Evolutionary conservation across 1,140 invertebrate species (phyloP).

Genomic region (Pteromalus puparum): DNA sequence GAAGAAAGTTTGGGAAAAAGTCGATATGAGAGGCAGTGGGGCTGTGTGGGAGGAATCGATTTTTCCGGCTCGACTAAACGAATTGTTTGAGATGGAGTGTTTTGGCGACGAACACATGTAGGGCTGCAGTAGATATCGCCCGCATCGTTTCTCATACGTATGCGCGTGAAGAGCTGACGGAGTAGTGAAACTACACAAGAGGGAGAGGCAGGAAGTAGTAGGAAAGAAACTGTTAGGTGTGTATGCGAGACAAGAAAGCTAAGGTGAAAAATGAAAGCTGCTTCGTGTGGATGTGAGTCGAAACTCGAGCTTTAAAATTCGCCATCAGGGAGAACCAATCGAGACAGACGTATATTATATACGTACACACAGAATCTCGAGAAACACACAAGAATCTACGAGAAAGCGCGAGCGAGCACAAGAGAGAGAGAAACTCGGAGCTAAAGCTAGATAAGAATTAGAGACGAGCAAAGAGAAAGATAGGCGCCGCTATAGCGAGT

Average conservation of each 20-base stretch:
- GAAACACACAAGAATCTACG: not conserved
- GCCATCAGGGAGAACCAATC: no score
- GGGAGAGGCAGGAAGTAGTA: not conserved
- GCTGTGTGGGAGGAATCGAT: not conserved
- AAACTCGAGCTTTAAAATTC: no score
- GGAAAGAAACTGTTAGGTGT: not conserved
- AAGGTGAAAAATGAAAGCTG: no score
- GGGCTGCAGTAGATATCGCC: not conserved
- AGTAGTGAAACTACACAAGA: not conserved
- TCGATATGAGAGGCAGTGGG: not conserved
- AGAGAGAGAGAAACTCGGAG: not conserved
- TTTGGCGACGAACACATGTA: not conserved
- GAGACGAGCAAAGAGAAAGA: not conserved
- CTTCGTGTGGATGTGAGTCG: no score
- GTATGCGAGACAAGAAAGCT: not conserved
- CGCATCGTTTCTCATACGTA: not conserved
- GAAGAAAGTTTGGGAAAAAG: no score
- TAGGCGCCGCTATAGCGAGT: not conserved
- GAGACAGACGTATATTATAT: no score
- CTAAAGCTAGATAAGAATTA: constrained; percentile 1
- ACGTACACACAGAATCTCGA: not conserved
- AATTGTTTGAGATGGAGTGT: no score
- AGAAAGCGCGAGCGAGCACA: not conserved
- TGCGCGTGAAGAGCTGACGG: not conserved
- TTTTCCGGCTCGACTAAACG: not conserved